A percentile compares a stretch with the other conserved stretches of the same genome.
These are phyloP conservation scores for Emydocephalus ijimae DNA, from an alignment of 2,113 vertebrate species.

Conservation along the genomic window DNA sequence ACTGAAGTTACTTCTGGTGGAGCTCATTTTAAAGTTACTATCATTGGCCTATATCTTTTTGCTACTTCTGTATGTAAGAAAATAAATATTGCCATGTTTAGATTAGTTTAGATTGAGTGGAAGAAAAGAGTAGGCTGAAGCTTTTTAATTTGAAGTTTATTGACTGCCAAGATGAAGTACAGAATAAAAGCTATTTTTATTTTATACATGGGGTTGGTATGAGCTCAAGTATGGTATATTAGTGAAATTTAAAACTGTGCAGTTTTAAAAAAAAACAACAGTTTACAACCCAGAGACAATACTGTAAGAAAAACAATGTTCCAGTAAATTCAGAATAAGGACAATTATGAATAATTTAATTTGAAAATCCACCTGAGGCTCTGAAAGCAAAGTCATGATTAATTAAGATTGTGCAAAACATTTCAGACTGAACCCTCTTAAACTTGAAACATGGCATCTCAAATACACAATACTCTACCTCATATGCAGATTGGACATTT, in stretches of 20 bases:
- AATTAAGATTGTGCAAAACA: background rate
- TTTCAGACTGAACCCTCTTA: background rate
- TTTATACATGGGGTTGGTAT: background rate
- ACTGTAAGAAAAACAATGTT: constrained; percentile 19
- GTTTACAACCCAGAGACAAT: constrained; percentile 1
- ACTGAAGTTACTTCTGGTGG: background rate
- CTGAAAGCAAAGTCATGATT: background rate
- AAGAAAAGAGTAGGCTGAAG: background rate
- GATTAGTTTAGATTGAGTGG: background rate
- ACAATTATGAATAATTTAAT: constrained; percentile 34
- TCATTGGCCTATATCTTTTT: background rate
- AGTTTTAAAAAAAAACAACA: background rate
- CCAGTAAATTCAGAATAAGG: constrained; percentile 21
- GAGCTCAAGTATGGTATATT: background rate
- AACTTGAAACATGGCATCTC: background rate
- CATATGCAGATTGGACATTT: background rate
- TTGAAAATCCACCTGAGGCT: constrained; percentile 24
- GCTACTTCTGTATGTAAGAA: background rate
- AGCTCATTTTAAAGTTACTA: background rate
- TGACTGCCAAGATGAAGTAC: background rate
- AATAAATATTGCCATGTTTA: background rate
- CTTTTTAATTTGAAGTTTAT: background rate
- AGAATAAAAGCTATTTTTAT: background rate
- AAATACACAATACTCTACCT: background rate
- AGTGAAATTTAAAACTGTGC: constrained; percentile 8